Conservation (phyloP, 2,797 vertebrate species). For the Ctenopoma kingsleyae region DNA sequence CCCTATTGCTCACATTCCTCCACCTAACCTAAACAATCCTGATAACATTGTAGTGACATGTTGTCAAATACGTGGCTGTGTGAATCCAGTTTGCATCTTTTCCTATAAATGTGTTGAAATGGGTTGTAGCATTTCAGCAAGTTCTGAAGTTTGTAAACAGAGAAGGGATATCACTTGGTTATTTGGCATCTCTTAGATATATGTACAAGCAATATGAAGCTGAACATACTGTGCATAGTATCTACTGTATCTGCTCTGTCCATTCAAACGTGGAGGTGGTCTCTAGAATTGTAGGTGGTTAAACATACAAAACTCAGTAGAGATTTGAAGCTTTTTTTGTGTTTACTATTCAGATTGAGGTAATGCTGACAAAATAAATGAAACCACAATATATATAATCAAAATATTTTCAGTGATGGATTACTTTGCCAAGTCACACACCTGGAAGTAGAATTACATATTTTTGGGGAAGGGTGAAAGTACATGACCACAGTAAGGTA, state of each 20-base stretch:
- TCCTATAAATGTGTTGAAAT: slow-evolving; percentile 41
- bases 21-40: background rate
- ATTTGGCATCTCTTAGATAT: background rate
- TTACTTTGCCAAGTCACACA: slow-evolving; percentile 26
- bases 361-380: slow-evolving; percentile 50
- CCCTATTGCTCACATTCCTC: slow-evolving; percentile 17
- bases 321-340: slow-evolving; percentile 26
- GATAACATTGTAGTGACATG: slow-evolving; percentile 9
- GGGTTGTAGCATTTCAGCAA: slow-evolving; percentile 17
- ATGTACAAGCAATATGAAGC: slow-evolving; percentile 28
- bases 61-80: slow-evolving; percentile 28
- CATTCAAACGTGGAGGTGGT: slow-evolving; percentile 18
- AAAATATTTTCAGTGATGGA: slow-evolving; percentile 32
- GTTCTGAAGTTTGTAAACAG: slow-evolving; percentile 20
- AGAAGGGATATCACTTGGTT: slow-evolving; percentile 5
- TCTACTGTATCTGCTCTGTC: slow-evolving; percentile 31
- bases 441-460: background rate
- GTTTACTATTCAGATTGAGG: slow-evolving; percentile 20
- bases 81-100: slow-evolving; percentile 49
- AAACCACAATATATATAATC: slow-evolving; percentile 33
- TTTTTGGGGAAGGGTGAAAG: slow-evolving; percentile 4
- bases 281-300: slow-evolving; percentile 10
- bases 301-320: background rate
- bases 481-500: background rate
- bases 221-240: slow-evolving; percentile 24